phyloP scores from a whole-genome alignment of 2,888 invertebrate genomes.

The Melinaea marsaeus region DNA sequence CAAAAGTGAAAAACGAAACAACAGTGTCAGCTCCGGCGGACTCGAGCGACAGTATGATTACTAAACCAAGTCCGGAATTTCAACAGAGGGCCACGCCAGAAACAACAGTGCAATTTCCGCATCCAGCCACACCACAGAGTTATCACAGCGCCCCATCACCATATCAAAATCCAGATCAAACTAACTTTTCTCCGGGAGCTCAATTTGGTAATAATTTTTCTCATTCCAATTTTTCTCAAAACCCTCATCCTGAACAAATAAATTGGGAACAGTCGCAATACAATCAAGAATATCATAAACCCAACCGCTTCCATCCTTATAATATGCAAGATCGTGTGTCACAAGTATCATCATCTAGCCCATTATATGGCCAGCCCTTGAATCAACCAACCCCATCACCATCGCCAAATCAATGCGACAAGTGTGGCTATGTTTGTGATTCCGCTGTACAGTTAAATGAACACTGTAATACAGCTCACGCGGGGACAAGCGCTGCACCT shows the following conservation, averaged over 20 bases:
- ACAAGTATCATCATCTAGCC: conserved; percentile 75
- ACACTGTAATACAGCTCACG: conserved; percentile 84
- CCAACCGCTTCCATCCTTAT: conserved; percentile 72
- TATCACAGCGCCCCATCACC: conserved; percentile 83
- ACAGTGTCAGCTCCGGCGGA: conserved; percentile 85
- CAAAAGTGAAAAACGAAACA: conserved; percentile 78
- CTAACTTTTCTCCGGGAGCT: conserved; percentile 76
- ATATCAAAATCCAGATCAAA: conserved; percentile 79
- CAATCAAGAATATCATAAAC: conserved; percentile 67
- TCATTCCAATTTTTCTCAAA: conserved; percentile 72
- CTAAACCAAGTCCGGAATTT: conserved; percentile 79
- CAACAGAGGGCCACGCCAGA: conserved; percentile 78
- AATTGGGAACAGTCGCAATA: conserved; percentile 72
- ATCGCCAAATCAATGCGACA: conserved; percentile 88
- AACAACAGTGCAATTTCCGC: conserved; percentile 76
- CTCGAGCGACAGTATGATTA: conserved; percentile 83
- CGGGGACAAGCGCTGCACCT: conserved; percentile 60
- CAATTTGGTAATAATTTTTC: conserved; percentile 72
- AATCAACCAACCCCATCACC: conserved; percentile 84
- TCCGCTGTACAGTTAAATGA: conserved; percentile 85
- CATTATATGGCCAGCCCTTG: conserved; percentile 76
- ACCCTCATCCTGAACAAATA: conserved; percentile 70
- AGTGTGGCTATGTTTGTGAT: conserved; percentile 89
- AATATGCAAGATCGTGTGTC: conserved; percentile 75
- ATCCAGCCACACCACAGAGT: conserved; percentile 81